Percentiles rank a stretch among this genome's conserved stretches.
phyloP scores from a whole-genome alignment of 1,140 invertebrate species.

The Gryllus bimaculatus region DNA sequence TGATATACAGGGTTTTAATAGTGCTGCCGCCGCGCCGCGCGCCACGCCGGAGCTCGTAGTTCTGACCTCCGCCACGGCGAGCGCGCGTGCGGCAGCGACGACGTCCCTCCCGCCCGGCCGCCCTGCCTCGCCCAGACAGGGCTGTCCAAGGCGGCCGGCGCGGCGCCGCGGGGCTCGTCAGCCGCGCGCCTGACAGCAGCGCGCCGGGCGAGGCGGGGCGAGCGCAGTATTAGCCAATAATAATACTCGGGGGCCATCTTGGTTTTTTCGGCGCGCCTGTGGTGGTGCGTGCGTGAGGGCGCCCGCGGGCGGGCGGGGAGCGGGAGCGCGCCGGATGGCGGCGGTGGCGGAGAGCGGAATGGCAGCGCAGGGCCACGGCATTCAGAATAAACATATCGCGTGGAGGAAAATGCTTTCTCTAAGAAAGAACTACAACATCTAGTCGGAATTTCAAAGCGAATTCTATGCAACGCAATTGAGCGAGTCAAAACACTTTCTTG shows the following conservation, averaged over 20 bases:
- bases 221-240: slow-evolving; percentile 20
- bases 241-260: slow-evolving; percentile 20
- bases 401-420: neutral
- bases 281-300: neutral
- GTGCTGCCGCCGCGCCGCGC: neutral
- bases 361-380: too few relatives aligned
- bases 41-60: neutral
- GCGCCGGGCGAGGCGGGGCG: slow-evolving; percentile 16
- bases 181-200: neutral
- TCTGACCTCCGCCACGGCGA: neutral
- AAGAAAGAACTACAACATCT: neutral
- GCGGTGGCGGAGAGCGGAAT: too few relatives aligned
- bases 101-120: neutral
- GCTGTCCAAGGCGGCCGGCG: neutral
- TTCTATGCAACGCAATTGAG: too few relatives aligned
- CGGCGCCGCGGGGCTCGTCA: neutral
- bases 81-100: neutral
- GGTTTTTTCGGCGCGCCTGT: slow-evolving; percentile 13
- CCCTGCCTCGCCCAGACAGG: neutral
- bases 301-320: too few relatives aligned
- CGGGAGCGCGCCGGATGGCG: neutral
- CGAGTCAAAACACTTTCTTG: too few relatives aligned
- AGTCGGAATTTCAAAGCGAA: too few relatives aligned
- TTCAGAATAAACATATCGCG: too few relatives aligned
- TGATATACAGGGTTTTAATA: slow-evolving; percentile 2